Evolutionary conservation across 2,797 vertebrate genomes (phyloP).

Genomic region (Macropodus opercularis): DNA sequence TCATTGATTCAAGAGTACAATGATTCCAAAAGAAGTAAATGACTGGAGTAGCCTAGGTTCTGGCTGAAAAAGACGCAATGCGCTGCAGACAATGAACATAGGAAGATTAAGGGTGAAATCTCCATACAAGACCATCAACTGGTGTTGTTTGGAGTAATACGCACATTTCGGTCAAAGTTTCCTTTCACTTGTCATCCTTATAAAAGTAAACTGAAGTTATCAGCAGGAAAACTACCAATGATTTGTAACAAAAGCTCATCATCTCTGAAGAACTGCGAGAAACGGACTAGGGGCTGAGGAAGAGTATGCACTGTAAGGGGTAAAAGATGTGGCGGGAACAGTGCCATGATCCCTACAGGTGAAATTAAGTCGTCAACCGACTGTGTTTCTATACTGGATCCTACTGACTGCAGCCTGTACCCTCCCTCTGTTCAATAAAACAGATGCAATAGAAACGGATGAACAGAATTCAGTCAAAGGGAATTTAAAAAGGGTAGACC

Average conservation of each 20-base stretch:
- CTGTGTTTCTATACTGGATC: slow-evolving; percentile 76
- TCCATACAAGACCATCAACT: slow-evolving; percentile 34
- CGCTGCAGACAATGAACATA: slow-evolving; percentile 48
- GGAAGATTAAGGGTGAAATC: slow-evolving; percentile 74
- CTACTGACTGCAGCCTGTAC: slow-evolving; percentile 83
- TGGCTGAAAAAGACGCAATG: slow-evolving; percentile 59
- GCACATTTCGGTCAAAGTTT: slow-evolving; percentile 21
- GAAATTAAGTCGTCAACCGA: slow-evolving; percentile 83
- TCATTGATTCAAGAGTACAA: slow-evolving; percentile 78
- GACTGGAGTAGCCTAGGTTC: slow-evolving; percentile 40
- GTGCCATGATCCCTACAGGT: slow-evolving; percentile 91
- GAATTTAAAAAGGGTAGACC: slow-evolving; percentile 99
- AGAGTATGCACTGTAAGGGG: slow-evolving; percentile 55
- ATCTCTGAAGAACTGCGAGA: slow-evolving; percentile 47
- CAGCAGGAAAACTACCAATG: slow-evolving; percentile 28
- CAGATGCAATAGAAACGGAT: slow-evolving; percentile 99
- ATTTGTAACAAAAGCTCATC: slow-evolving; percentile 44
- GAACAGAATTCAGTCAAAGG: slow-evolving; percentile 99
- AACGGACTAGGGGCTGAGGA: slow-evolving; percentile 58
- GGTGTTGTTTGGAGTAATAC: slow-evolving; percentile 32
- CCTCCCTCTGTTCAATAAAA: slow-evolving; percentile 94
- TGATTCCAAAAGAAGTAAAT: slow-evolving; percentile 65
- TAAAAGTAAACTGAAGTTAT: slow-evolving; percentile 33
- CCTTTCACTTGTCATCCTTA: slow-evolving; percentile 57
- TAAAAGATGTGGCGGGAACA: slow-evolving; percentile 54